Base-by-base conservation (phyloP, 2,113 vertebrate genomes). In the Percopsis transmontana region DNA sequence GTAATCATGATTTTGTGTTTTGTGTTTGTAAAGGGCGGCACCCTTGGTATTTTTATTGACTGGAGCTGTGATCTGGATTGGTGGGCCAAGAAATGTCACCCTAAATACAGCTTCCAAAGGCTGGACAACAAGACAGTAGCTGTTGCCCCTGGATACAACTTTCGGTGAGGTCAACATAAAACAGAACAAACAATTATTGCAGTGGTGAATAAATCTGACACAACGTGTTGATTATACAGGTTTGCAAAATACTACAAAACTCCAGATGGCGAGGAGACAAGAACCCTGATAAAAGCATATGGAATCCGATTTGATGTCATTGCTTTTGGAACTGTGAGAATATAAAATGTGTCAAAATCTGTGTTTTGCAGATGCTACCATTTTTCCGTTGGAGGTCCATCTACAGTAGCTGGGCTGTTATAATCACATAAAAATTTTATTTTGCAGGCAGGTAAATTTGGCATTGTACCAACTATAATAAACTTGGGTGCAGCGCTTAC, bases 231-330 rank as follows among this genome's bases (percentile, higher is more conserved):
- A 53, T 77, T 70, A 24, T 60, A 44, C 78, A 97, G 96, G 82
- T 96, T 94, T 89, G 94, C 95, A 18, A 96, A 94, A 79, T 95
- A 94, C 85, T 96, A 89, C 85, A 90, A 14, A 42, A 85, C 86
- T 10, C 48, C 23, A 0, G 50, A 79, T 0, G 94, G 85, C 58
- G 39, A 10, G 0, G 94, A 96, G 41, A 84, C 56, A 9, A 91
- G 96, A 78, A 95, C 91, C 0, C 91, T 96, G 50, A 79, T 92
- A 78, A 97, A 97, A 85, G 94, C 93, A 0, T 96, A 94, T 0
- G 94, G 95, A 66, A 96, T 97, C 77, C 94, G 94, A 15, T 94
- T 97, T 54, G 90, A 95, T 56, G 69, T 96, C 84, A 84, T 96
- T 6, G 94, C 96, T 40, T 95, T 94, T 72, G 95, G 95, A 79